A percentile compares a stretch with the other conserved stretches of the same genome.
Conservation (phyloP, 1,140 invertebrate species). For the Habropoda laboriosa region DNA sequence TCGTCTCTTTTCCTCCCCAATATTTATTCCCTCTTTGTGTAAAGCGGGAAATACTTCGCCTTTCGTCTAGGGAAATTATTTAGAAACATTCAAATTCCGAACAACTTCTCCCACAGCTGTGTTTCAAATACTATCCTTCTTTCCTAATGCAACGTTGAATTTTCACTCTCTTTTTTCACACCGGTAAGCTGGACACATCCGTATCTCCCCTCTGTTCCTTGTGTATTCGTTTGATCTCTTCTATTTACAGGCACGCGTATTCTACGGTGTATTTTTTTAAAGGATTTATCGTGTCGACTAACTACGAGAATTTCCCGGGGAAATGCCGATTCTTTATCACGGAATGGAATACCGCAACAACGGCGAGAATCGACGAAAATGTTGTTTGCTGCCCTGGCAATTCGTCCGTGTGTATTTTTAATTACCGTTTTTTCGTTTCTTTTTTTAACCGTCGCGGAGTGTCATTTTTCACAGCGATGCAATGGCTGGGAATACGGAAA, state of each 20-base stretch:
- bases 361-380: neutral
- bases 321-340: neutral
- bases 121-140: too few relatives aligned
- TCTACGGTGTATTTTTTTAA: neutral
- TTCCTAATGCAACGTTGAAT: too few relatives aligned
- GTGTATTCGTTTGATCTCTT: too few relatives aligned
- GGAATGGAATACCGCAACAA: neutral
- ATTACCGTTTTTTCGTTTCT: too few relatives aligned
- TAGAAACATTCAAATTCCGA: too few relatives aligned
- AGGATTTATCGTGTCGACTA: neutral
- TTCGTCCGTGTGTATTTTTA: constrained; percentile 2
- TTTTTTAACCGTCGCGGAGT: neutral
- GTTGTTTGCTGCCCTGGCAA: neutral
- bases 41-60: too few relatives aligned
- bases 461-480: neutral
- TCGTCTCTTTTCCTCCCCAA: too few relatives aligned
- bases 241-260: too few relatives aligned
- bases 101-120: too few relatives aligned
- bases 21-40: neutral
- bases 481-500: neutral
- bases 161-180: too few relatives aligned
- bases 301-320: neutral
- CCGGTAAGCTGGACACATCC: too few relatives aligned
- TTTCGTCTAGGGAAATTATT: too few relatives aligned
- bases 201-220: neutral